Evolutionary conservation across 2,888 invertebrate genomes (phyloP).

Genomic region (Anthrax anthrax): DNA sequence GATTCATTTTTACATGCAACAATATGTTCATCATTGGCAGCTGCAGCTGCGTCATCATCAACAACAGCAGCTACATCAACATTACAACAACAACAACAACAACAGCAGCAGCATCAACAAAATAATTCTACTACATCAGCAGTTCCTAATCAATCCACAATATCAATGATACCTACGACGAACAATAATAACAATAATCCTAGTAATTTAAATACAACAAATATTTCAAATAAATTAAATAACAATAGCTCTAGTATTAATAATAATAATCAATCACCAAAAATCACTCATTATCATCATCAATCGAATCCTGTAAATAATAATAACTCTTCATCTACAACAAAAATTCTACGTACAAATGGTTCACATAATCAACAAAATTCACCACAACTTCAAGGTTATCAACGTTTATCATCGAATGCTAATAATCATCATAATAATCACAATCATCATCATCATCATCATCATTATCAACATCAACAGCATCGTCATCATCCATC

Average conservation of each 20-base stretch:
- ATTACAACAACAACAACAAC: conserved; percentile 12
- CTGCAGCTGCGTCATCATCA: conserved; percentile 2
- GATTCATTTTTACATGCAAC: conserved; percentile 49
- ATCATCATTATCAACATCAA: background rate
- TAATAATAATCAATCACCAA: too few relatives aligned
- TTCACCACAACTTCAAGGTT: conserved; percentile 24
- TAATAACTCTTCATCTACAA: conserved; percentile 17
- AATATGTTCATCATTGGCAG: conserved; percentile 35
- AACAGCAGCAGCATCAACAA: conserved; percentile 10
- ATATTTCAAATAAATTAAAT: conserved; percentile 1
- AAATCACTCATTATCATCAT: conserved; percentile 5
- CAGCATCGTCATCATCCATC: conserved; percentile 4
- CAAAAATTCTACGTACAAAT: conserved; percentile 8
- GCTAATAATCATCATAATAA: background rate
- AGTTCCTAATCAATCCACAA: background rate
- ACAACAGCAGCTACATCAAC: background rate
- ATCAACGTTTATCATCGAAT: conserved; percentile 18
- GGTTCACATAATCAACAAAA: conserved; percentile 16
- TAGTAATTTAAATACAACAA: background rate
- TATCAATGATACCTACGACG: background rate
- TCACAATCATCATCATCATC: too few relatives aligned
- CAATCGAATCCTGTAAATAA: conserved; percentile 12
- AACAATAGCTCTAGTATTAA: too few relatives aligned
- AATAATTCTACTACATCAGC: conserved; percentile 3
- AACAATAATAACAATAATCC: too few relatives aligned